Evolutionary conservation across 2,113 vertebrate species (phyloP).

Genomic region (Morone saxatilis): DNA sequence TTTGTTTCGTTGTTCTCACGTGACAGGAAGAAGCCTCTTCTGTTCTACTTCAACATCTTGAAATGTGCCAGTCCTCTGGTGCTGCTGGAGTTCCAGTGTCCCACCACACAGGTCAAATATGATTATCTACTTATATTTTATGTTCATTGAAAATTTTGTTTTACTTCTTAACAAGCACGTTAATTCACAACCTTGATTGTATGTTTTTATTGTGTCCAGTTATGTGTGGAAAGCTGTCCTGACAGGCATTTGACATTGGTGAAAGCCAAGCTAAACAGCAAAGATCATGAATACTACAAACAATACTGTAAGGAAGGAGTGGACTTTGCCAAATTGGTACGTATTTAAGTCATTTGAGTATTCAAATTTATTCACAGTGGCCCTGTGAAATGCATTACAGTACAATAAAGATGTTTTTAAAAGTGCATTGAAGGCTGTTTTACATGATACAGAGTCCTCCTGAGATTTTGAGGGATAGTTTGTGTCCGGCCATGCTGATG

Average conservation of each 20-base stretch:
- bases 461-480: slow-evolving; percentile 84
- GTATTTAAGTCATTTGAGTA: background rate
- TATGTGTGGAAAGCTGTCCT: slow-evolving; percentile 91
- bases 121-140: background rate
- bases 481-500: slow-evolving; percentile 89
- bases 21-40: slow-evolving; percentile 89
- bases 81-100: slow-evolving; percentile 95
- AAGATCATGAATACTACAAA: slow-evolving; percentile 81
- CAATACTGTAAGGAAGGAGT: slow-evolving; percentile 87
- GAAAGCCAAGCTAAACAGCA: slow-evolving; percentile 25
- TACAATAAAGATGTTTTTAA: background rate
- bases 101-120: slow-evolving; percentile 91
- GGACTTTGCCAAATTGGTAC: slow-evolving; percentile 62
- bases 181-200: background rate
- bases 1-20: slow-evolving; percentile 21
- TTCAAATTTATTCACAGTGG: background rate
- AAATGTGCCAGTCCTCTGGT: slow-evolving; percentile 95
- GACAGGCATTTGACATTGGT: slow-evolving; percentile 84
- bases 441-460: slow-evolving; percentile 70
- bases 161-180: fast-evolving
- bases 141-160: background rate
- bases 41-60: slow-evolving; percentile 97
- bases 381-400: background rate
- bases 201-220: slow-evolving; percentile 79
- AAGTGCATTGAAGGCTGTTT: background rate